Base-by-base conservation (phyloP, 2,113 vertebrate species). In the Etheostoma cragini region DNA sequence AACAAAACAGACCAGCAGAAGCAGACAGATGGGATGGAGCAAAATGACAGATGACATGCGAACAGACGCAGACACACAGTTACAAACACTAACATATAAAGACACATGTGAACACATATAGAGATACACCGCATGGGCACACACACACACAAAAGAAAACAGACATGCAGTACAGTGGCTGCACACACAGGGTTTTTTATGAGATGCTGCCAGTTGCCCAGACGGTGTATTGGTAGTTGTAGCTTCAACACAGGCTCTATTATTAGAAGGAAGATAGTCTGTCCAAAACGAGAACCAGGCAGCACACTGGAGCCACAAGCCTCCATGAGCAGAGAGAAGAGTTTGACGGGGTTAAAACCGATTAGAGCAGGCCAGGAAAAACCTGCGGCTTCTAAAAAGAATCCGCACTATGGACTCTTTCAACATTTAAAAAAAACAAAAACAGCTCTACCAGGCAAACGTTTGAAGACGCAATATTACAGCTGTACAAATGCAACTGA, bases 131-230 rank as follows among this genome's bases (percentile, higher is more conserved):
- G 19, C 6, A 35, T n/a, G 47, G 30, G 30, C 30, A 30, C 13
- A 6, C 24, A 33, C 24, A 33, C 66, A 49, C 49, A 67, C 49
- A 54, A 35, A 33, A 10, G 8, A 13, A 68, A 38, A 71, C 19
- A 64, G 13, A 58, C 6, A 66, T 15, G 15, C 13, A 26, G 56
- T 57, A 75, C 65, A 66, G 78, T 42, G 58, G 50, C 52, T 38
- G 7, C 22, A 73, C 58, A 79, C 52, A 65, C 22, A 26, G 14
- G 53, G 16, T 10, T 35, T 75, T 60, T 16, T 46, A 16, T 56
- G 89, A 50, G 62, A 65, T n/a, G 69, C 77, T 72, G 91, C 88
- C 88, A 88, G 82, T 65, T 14, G 56, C 33, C 80, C 87, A 89
- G 89, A 91, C 92, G 85, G 84, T 76, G 75, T 13, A 66, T 64